These are phyloP conservation scores for Parnassius apollo DNA, from an alignment of 2,888 invertebrate genomes.

Conservation along the genomic window DNA sequence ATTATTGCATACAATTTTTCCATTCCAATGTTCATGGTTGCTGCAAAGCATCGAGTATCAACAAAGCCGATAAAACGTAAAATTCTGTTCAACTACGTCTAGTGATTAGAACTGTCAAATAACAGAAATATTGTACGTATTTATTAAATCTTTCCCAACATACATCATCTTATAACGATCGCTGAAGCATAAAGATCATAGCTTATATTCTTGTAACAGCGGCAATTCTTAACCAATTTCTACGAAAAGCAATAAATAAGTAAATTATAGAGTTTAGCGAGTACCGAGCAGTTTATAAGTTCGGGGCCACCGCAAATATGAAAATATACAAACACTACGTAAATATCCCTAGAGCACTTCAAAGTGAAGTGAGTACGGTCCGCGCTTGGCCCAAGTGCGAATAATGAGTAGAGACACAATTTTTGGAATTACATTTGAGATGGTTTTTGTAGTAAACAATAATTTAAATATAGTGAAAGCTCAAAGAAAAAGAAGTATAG, in stretches of 20 bases:
- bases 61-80: no score
- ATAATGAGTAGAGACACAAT: constrained; percentile 25
- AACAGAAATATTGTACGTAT: background rate
- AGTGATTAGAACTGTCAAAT: no score
- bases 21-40: no score
- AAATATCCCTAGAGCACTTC: constrained; percentile 74
- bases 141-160: background rate
- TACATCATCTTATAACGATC: background rate
- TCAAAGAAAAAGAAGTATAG: no score
- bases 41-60: no score
- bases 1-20: no score
- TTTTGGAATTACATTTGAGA: no score
- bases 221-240: constrained; percentile 20
- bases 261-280: constrained; percentile 50
- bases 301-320: constrained; percentile 67
- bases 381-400: constrained; percentile 24
- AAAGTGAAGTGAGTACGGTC: constrained; percentile 52
- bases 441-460: no score
- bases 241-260: constrained; percentile 32
- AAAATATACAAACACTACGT: constrained; percentile 76
- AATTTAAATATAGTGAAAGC: no score
- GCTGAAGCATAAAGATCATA: background rate
- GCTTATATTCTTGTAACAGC: background rate
- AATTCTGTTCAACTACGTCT: no score
- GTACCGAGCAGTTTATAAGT: constrained; percentile 58